Evolutionary conservation across 2,888 invertebrate species (phyloP).

Genomic region (Tetropium fuscum): DNA sequence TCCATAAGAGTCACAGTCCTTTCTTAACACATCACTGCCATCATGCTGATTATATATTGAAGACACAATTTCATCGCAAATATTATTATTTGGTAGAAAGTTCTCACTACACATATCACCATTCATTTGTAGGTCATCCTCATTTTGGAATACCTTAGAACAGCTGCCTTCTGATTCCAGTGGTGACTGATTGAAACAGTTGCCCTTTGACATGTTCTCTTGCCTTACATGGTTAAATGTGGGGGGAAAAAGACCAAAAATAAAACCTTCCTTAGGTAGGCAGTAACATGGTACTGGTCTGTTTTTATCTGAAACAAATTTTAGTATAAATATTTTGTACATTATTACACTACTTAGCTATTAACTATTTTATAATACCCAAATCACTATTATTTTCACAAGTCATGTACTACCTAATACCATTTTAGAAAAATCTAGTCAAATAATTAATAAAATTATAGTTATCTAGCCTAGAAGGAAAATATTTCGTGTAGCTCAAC

Average conservation of each 20-base stretch:
- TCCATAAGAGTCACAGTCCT: slow-evolving; percentile 33
- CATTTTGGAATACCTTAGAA: slow-evolving; percentile 28
- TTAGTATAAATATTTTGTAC: too few relatives aligned
- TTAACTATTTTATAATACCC: too few relatives aligned
- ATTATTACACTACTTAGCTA: too few relatives aligned
- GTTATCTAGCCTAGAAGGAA: too few relatives aligned
- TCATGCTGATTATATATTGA: slow-evolving; percentile 37
- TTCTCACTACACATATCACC: slow-evolving; percentile 49
- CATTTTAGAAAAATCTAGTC: too few relatives aligned
- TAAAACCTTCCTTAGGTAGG: slow-evolving; percentile 41
- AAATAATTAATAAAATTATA: too few relatives aligned
- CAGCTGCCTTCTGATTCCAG: slow-evolving; percentile 31
- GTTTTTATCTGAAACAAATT: slow-evolving; percentile 25
- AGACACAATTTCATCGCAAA: slow-evolving; percentile 54
- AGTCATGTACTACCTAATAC: too few relatives aligned
- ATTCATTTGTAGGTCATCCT: slow-evolving; percentile 45
- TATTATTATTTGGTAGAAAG: slow-evolving; percentile 61
- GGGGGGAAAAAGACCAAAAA: slow-evolving; percentile 16
- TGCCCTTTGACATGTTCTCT: slow-evolving; percentile 41
- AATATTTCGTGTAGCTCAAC: too few relatives aligned
- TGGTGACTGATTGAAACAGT: slow-evolving; percentile 36
- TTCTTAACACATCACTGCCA: slow-evolving; percentile 23
- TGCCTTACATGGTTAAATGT: slow-evolving; percentile 34
- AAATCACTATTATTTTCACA: too few relatives aligned
- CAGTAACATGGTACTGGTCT: slow-evolving; percentile 42